phyloP scores from a whole-genome alignment of 2,113 vertebrate species.

The Megalops atlanticus region DNA sequence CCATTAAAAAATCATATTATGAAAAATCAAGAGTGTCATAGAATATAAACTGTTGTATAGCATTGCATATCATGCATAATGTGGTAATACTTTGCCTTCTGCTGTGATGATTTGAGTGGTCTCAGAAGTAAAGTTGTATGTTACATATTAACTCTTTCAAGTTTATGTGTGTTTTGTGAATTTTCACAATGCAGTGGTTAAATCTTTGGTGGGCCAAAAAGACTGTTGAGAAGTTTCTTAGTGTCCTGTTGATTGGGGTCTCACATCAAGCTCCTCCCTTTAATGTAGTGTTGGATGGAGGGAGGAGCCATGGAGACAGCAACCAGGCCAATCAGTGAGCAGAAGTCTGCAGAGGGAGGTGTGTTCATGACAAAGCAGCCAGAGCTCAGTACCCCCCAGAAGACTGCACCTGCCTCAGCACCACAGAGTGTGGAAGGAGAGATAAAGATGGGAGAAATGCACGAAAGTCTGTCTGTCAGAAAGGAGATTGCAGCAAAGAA shows the following conservation, averaged over 20 bases:
- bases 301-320: conserved; percentile 2
- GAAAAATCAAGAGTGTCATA: too few relatives aligned
- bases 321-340: neutral
- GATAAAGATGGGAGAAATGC: conserved; percentile 36
- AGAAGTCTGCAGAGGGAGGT: neutral
- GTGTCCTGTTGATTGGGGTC: neutral
- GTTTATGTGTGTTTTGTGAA: neutral
- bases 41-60: neutral
- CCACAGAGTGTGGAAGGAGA: neutral
- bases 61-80: neutral
- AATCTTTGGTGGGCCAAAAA: neutral
- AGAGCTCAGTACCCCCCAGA: conserved; percentile 5
- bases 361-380: neutral
- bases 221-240: too few relatives aligned
- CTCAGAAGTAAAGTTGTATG: too few relatives aligned
- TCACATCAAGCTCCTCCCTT: neutral
- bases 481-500: conserved; percentile 68
- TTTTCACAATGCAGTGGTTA: too few relatives aligned
- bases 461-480: conserved; percentile 40
- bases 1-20: too few relatives aligned
- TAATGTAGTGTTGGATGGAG: neutral
- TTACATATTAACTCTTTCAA: neutral
- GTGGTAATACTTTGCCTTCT: neutral
- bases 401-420: neutral
- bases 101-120: neutral